Evolutionary conservation across 2,797 vertebrate genomes (phyloP).

Genomic region (Sebastes oblongus): DNA sequence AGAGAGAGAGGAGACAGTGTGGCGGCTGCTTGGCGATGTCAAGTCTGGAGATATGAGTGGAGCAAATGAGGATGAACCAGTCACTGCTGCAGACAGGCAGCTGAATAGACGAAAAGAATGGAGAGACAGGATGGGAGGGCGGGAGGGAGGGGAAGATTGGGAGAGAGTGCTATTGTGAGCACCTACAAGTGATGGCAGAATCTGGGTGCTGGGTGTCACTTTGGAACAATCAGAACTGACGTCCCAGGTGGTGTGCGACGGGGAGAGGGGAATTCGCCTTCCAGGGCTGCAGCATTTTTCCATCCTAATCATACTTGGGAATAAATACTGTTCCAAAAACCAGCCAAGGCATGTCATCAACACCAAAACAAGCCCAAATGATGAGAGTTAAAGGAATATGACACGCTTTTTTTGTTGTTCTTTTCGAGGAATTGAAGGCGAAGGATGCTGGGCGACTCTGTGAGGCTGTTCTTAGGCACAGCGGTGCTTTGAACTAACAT

Average conservation of each 20-base stretch:
- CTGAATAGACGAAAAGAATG: conserved; percentile 68
- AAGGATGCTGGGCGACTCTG: background rate
- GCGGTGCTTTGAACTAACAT: background rate
- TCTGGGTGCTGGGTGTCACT: conserved; percentile 73
- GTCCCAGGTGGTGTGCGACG: conserved; percentile 54
- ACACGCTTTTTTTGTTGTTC: background rate
- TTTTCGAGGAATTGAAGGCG: background rate
- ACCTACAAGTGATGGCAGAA: conserved; percentile 70
- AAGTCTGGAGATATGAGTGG: conserved; percentile 63
- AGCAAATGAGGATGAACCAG: conserved; percentile 74
- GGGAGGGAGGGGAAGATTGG: conserved; percentile 29
- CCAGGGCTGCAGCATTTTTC: conserved; percentile 37
- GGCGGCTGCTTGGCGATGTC: conserved; percentile 57
- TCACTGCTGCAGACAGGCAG: conserved; percentile 68
- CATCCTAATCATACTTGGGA: conserved; percentile 55
- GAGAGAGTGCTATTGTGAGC: conserved; percentile 63
- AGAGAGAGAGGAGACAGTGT: conserved; percentile 26
- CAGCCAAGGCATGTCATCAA: background rate
- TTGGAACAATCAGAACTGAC: conserved; percentile 72
- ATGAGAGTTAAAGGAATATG: background rate
- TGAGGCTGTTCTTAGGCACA: background rate
- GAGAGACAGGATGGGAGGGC: conserved; percentile 52
- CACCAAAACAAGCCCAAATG: conserved; percentile 12
- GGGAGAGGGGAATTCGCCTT: conserved; percentile 27
- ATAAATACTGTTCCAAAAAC: conserved; percentile 27